Evolutionary conservation across 92 coral and sea anemone genomes (phyloP), one percentile per base, ranked within the genome.

Genomic region (Desmophyllum pertusum): DNA sequence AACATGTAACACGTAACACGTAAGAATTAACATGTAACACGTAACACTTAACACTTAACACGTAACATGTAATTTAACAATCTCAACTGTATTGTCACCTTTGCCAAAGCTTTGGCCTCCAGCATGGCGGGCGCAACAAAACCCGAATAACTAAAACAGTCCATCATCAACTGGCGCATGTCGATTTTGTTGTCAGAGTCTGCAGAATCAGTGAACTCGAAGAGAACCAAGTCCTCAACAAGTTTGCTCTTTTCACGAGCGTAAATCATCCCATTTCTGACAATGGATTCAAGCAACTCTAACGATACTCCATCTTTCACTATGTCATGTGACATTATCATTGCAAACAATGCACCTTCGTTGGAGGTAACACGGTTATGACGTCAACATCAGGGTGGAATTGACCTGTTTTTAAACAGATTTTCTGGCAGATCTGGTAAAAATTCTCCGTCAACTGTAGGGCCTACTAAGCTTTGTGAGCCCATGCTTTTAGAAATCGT

Each of bases 51-150:
- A n/a, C n/a, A n/a, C n/a, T n/a, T n/a, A n/a, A n/a, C n/a, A n/a
- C n/a, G n/a, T n/a, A 48, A 48, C 53, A 48, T 10, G 0, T 48
- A 48, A n/a, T n/a, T n/a, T n/a, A n/a, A n/a, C n/a, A n/a, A n/a
- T n/a, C n/a, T n/a, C n/a, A n/a, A n/a, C n/a, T n/a, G n/a, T n/a
- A n/a, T n/a, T n/a, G n/a, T n/a, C 17, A 48, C 70, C 52, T 82
- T 68, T 33, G 73, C 74, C 21, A 88, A 78, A 6, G 89, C 82
- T 21, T 59, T 73, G 41, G 90, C 90, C 30, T 84, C 92, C 15
- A 67, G 82, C n/a, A 91, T 50, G 13, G 94, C 90, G 10, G 94
- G 94, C 1, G 94, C 94, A 8, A 66, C 70, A 53, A 88, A 85
- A 5, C 46, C n/a, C 3, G 27, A 21, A 21, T 91, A 90, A 14